Conservation (phyloP, 2,797 vertebrate genomes). For the Siniperca obscura region DNA sequence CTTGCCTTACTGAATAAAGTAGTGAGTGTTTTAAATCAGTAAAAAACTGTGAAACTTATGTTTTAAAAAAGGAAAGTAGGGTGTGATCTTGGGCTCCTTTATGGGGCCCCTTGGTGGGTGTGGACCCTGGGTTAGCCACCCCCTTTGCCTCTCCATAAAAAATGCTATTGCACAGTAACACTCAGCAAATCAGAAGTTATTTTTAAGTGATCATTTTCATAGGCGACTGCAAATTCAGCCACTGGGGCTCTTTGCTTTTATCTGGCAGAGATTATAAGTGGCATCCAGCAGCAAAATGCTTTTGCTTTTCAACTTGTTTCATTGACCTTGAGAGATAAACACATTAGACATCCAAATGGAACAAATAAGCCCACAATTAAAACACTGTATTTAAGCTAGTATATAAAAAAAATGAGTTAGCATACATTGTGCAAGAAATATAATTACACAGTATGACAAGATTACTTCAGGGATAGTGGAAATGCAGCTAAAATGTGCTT, state of each 20-base stretch:
- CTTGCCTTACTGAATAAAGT: not conserved
- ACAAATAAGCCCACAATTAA: constrained; percentile 25
- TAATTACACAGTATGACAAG: constrained; percentile 4
- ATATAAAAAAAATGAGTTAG: not conserved
- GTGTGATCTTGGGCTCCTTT: not conserved
- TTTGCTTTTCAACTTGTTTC: constrained; percentile 27
- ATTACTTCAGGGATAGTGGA: constrained; percentile 12
- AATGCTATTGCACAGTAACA: not conserved
- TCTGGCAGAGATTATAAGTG: constrained; percentile 31
- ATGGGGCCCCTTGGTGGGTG: not conserved
- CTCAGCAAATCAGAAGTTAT: constrained; percentile 56
- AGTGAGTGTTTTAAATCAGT: not conserved
- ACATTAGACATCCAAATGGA: not conserved
- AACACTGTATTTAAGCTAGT: not conserved
- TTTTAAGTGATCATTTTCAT: constrained; percentile 50
- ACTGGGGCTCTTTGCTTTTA: constrained; percentile 40
- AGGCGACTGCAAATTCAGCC: constrained; percentile 42
- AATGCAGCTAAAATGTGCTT: not conserved
- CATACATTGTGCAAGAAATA: not conserved
- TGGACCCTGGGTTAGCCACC: not conserved
- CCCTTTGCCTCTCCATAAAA: not conserved
- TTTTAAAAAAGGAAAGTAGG: not conserved
- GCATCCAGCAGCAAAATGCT: constrained; percentile 36
- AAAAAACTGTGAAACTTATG: not conserved
- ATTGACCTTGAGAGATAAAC: constrained; percentile 44